Conservation (phyloP, 2,888 invertebrate genomes). For the Chrysomela aeneicollis region DNA sequence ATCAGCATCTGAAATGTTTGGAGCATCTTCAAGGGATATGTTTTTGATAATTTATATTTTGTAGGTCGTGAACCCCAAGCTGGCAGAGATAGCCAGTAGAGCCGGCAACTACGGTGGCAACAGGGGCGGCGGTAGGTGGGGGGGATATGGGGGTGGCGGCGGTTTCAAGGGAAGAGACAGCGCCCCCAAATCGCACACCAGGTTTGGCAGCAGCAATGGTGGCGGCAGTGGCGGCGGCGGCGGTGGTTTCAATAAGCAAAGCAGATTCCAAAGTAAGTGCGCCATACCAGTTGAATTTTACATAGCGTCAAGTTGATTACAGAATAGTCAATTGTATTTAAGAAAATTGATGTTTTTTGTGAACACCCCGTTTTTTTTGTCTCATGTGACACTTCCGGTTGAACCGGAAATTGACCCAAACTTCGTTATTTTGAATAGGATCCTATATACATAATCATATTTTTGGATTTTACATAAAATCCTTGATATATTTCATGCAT, state of each 20-base stretch:
- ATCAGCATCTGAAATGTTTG: no score
- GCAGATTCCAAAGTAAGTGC: constrained; percentile 25
- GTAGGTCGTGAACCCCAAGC: constrained; percentile 83
- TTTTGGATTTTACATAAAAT: no score
- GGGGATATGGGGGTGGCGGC: constrained; percentile 60
- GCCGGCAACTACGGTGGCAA: constrained; percentile 67
- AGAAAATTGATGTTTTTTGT: no score
- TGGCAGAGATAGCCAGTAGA: constrained; percentile 79
- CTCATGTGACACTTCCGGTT: no score
- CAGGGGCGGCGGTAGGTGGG: constrained; percentile 54
- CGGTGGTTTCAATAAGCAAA: constrained; percentile 20
- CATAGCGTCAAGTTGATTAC: no score
- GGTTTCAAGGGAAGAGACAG: constrained; percentile 25
- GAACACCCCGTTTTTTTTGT: no score
- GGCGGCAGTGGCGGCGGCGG: constrained; percentile 27
- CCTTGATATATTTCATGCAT: no score
- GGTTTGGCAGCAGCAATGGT: constrained; percentile 30
- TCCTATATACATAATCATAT: no score
- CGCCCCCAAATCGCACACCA: constrained; percentile 25
- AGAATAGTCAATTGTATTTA: no score
- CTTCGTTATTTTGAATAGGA: no score
- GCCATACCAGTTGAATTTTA: not conserved
- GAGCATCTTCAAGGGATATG: not conserved
- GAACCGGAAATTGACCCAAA: no score
- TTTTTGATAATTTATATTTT: no score